A percentile compares a stretch with the other conserved stretches of the same genome.
These are phyloP conservation scores for Scaptomyza reducta DNA, from an alignment of 2,888 invertebrate genomes.

Conservation along the genomic window DNA sequence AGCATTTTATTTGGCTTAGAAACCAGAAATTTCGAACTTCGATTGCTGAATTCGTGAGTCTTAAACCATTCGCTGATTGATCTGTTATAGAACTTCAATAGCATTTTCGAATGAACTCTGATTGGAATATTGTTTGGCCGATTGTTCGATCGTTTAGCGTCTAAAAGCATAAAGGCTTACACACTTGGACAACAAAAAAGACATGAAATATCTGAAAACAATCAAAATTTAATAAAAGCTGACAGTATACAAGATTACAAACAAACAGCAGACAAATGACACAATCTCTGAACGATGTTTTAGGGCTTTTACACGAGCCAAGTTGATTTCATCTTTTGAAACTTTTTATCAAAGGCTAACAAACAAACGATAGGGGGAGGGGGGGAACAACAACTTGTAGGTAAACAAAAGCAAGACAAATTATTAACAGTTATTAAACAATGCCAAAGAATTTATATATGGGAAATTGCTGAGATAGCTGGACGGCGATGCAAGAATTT, in stretches of 20 bases:
- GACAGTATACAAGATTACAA: constrained; percentile 14
- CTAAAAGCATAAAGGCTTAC: constrained; percentile 52
- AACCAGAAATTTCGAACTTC: constrained; percentile 2
- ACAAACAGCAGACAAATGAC: constrained; percentile 53
- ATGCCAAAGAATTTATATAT: constrained; percentile 46
- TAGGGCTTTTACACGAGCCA: constrained; percentile 20
- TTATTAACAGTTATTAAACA: constrained; percentile 76
- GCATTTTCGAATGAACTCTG: constrained; percentile 34
- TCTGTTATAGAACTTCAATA: constrained; percentile 8
- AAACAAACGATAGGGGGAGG: constrained; percentile 14
- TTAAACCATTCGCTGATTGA: not conserved
- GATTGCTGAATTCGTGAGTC: too few relatives aligned
- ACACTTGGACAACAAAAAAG: constrained; percentile 12
- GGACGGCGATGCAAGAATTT: constrained; percentile 52
- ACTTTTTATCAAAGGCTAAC: constrained; percentile 30
- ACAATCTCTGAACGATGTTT: constrained; percentile 47
- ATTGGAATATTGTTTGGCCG: constrained; percentile 37
- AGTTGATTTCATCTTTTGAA: constrained; percentile 34
- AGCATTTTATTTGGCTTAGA: not conserved
- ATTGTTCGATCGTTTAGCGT: constrained; percentile 20
- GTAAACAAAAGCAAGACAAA: constrained; percentile 64
- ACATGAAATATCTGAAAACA: constrained; percentile 55
- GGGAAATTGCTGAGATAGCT: constrained; percentile 55
- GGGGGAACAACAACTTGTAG: constrained; percentile 27
- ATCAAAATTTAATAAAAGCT: constrained; percentile 58